phyloP scores from a whole-genome alignment of 2,888 invertebrate genomes.

The Tetropium fuscum region DNA sequence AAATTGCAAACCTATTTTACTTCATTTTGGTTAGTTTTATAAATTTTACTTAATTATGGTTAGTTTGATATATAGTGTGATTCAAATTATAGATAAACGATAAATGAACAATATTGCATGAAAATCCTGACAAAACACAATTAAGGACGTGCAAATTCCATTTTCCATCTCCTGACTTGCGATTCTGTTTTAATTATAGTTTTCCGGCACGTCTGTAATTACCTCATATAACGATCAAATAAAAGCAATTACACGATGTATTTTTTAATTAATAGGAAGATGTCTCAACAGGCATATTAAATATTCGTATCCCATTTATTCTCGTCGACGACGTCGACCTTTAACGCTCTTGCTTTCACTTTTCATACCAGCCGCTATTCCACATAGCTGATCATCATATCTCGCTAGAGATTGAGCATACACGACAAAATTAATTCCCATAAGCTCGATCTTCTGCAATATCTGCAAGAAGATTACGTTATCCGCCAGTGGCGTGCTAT shows the following conservation, averaged over 20 bases:
- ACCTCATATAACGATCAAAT: no score
- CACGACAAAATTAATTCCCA: conserved; percentile 29
- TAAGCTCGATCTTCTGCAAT: conserved; percentile 18
- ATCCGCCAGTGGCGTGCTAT: conserved; percentile 26
- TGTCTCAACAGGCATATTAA: conserved; percentile 11
- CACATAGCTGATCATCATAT: conserved; percentile 4
- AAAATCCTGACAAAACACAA: no score
- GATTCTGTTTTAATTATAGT: no score
- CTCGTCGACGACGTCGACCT: conserved; percentile 18
- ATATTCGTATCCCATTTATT: conserved; percentile 17
- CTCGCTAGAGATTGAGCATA: conserved; percentile 3
- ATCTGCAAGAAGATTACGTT: conserved; percentile 26
- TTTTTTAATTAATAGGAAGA: conserved; percentile 16
- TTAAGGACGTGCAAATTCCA: no score
- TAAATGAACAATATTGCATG: no score
- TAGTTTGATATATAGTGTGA: no score
- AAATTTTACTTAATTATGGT: no score
- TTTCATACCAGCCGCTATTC: conserved; percentile 13
- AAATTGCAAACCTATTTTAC: no score
- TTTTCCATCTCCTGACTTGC: no score
- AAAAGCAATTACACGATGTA: background rate
- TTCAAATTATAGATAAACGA: no score
- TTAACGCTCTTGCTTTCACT: conserved; percentile 26
- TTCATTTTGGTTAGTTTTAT: no score
- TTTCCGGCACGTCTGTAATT: no score